phyloP scores from a whole-genome alignment of 30 jellyfish, hydroid and myxozoan species.

The Phacellophora camtschatica region DNA sequence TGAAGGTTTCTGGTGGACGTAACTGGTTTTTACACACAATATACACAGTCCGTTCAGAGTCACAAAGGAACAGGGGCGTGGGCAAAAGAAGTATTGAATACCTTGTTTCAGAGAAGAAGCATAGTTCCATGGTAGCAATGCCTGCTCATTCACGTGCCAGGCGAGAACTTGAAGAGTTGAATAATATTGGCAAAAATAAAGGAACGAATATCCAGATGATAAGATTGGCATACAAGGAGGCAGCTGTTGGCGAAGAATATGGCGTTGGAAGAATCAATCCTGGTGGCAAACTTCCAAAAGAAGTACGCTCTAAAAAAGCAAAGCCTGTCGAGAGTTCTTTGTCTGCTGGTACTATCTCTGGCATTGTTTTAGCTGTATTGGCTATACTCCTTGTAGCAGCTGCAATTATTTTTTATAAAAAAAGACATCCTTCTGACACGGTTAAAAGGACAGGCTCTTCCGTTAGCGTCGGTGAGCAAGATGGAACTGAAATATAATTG shows the following conservation, averaged over 20 bases:
- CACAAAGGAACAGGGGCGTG: conserved; percentile 75
- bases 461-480: conserved; percentile 72
- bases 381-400: conserved; percentile 32
- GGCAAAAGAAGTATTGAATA: conserved; percentile 62
- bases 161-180: conserved; percentile 49
- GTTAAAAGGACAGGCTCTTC: conserved; percentile 53
- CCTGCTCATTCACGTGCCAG: conserved; percentile 41
- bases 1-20: conserved; percentile 87
- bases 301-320: background rate
- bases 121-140: conserved; percentile 36
- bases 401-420: conserved; percentile 47
- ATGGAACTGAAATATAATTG: conserved; percentile 73
- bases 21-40: conserved; percentile 95
- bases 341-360: conserved; percentile 43
- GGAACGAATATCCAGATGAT: conserved; percentile 93
- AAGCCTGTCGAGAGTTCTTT: background rate
- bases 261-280: background rate
- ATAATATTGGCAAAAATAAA: conserved; percentile 58
- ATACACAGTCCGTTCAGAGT: conserved; percentile 77
- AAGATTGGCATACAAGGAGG: conserved; percentile 15
- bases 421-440: conserved; percentile 59
- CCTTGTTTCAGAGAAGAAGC: background rate
- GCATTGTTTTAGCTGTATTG: conserved; percentile 48
- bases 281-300: conserved; percentile 54
- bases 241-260: background rate